Conservation (phyloP, 1,140 invertebrate species). For the Araneus ventricosus region DNA sequence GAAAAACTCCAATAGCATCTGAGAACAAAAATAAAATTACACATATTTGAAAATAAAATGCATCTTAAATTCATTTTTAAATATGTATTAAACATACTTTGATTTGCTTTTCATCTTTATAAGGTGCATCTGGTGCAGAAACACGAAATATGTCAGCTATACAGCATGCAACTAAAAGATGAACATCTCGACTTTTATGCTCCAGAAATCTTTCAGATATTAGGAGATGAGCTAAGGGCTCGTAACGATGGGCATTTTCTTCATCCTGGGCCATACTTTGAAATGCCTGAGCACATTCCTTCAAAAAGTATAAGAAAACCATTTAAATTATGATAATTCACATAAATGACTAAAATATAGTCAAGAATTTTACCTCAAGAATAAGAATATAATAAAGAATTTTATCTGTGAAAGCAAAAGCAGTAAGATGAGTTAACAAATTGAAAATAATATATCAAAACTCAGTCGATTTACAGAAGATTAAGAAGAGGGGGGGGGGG, state of each 20-base stretch:
- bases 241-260: conserved; percentile 95
- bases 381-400: too few relatives aligned
- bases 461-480: too few relatives aligned
- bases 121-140: conserved; percentile 97
- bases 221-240: conserved; percentile 92
- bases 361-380: neutral
- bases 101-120: conserved; percentile 95
- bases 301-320: neutral
- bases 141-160: conserved; percentile 97
- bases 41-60: neutral
- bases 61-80: neutral
- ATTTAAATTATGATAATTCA: neutral
- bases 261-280: conserved; percentile 96
- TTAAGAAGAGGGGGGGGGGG: too few relatives aligned
- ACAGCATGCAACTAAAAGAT: conserved; percentile 95
- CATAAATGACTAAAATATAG: neutral
- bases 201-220: conserved; percentile 95
- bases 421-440: neutral
- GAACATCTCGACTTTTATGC: conserved; percentile 94
- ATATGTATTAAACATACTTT: conserved; percentile 82
- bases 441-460: too few relatives aligned
- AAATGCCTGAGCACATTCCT: conserved; percentile 84
- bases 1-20: conserved; percentile 97
- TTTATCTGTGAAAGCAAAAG: too few relatives aligned
- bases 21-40: conserved; percentile 79